Evolutionary conservation across 2,797 vertebrate species (phyloP).

Genomic region (Champsocephalus gunnari): DNA sequence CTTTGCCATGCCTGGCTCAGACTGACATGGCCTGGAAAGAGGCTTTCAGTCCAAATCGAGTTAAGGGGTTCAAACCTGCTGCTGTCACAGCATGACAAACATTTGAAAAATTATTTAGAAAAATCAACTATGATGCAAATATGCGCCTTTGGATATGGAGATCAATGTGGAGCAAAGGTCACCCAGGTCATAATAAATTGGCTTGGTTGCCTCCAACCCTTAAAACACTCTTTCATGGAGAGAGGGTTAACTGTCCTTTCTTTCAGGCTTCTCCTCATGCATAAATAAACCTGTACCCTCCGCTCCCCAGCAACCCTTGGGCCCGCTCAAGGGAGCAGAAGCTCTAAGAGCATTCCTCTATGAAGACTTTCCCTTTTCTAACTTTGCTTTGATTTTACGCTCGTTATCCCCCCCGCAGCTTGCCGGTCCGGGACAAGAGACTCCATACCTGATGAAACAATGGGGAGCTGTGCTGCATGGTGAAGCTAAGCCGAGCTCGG

Average conservation of each 20-base stretch:
- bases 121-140: conserved; percentile 78
- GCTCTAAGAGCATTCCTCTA: conserved; percentile 73
- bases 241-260: conserved; percentile 56
- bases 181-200: conserved; percentile 44
- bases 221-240: conserved; percentile 43
- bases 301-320: conserved; percentile 36
- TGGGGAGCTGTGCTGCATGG: conserved; percentile 58
- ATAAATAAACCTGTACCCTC: conserved; percentile 64
- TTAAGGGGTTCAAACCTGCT: conserved; percentile 36
- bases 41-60: conserved; percentile 26
- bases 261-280: conserved; percentile 55
- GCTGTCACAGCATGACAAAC: conserved; percentile 68
- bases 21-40: conserved; percentile 32
- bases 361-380: conserved; percentile 78
- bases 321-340: conserved; percentile 65
- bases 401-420: conserved; percentile 71
- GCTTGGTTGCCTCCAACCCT: conserved; percentile 60
- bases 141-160: conserved; percentile 68
- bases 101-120: conserved; percentile 75
- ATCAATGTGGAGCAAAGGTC: conserved; percentile 60
- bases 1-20: conserved; percentile 46
- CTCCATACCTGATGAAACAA: conserved; percentile 80
- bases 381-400: conserved; percentile 82
- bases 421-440: conserved; percentile 61
- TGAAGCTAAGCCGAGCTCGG: conserved; percentile 52